phyloP scores from a whole-genome alignment of 2,113 vertebrate genomes.

The Callorhinus ursinus region DNA sequence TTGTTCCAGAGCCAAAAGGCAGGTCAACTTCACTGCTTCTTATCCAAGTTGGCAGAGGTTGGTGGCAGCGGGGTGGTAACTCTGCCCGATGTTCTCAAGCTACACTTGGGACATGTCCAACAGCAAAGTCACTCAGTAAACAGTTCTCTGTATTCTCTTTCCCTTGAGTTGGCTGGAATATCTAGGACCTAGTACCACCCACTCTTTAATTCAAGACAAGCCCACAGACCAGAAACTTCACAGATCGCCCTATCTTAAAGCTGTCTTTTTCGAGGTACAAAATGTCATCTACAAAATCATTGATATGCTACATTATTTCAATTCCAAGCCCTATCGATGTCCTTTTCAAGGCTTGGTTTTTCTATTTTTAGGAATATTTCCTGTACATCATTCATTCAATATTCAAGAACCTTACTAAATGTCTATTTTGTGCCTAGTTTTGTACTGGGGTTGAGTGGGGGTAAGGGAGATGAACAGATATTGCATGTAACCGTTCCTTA shows the following conservation, averaged over 20 bases:
- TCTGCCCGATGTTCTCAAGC: constrained; percentile 79
- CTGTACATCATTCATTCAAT: neutral
- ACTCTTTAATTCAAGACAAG: constrained; percentile 64
- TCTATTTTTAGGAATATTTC: constrained; percentile 39
- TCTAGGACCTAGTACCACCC: constrained; percentile 45
- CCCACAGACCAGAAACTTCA: constrained; percentile 61
- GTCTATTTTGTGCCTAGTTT: constrained; percentile 13
- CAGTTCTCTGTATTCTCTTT: constrained; percentile 76
- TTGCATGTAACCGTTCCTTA: neutral
- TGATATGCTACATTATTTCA: neutral
- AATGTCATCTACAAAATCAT: neutral
- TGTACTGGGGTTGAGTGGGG: neutral
- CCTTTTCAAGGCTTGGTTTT: neutral
- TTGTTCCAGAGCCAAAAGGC: constrained; percentile 77
- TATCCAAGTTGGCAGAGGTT: constrained; percentile 78
- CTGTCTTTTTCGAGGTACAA: constrained; percentile 3
- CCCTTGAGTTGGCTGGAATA: constrained; percentile 61
- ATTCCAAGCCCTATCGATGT: neutral
- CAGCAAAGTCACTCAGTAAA: constrained; percentile 79
- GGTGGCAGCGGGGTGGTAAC: constrained; percentile 74
- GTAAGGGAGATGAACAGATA: neutral
- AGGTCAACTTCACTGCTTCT: constrained; percentile 70
- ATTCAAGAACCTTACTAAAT: constrained; percentile 23
- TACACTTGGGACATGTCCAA: constrained; percentile 72
- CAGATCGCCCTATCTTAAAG: constrained; percentile 42